Base-by-base conservation (phyloP, 2,113 vertebrate genomes). In the Proteles cristata region DNA sequence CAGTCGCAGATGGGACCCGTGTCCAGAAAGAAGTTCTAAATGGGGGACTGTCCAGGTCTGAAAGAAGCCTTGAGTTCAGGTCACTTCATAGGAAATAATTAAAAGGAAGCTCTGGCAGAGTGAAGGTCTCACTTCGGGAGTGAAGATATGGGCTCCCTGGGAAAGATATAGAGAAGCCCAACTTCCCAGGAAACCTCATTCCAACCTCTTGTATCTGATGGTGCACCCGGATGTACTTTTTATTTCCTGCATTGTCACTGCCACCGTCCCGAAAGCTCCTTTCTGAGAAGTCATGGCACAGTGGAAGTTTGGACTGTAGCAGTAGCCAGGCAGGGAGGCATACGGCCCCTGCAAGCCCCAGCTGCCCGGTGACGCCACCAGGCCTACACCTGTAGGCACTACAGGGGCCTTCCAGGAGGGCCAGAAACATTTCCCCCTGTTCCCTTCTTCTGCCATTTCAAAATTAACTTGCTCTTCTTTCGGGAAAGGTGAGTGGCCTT, bases 271-370 rank as follows among this genome's bases (percentile, higher is more conserved):
- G n/a, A 31, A 61, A 39, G 58, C 45, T 66, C 15, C 43, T 58
- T 53, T 55, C 82, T 79, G 68, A 88, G 93, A 79, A 74, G 5
- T 76, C 63, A 39, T 35, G 45, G 35, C 39, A 6, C 3, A 11
- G 48, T 2, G 0, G 39, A 28, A 31, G 45, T 19, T 63, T 28
- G 50, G 43, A 73, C 48, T 0, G 0, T 35, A 55, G 33, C 35
- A 26, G n/a, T 28, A 21, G 86, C 35, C 69, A 25, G 58, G 26
- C 6, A 2, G 85, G 73, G 33, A 21, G 1, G 26, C 7, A 5
- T 5, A 0, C 0, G 21, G 48, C 55, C 19, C 33, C 35, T 68
- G 65, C 10, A 19, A 7, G 10, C 14, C 15, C 19, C 5, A 4
- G 31, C 39, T 65, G 23, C 26, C 25, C 3, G 2, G 76, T 1